Evolutionary conservation across 1,140 invertebrate species (phyloP), one percentile per base, ranked within the genome.

Genomic region (Odontomachus brunneus): DNA sequence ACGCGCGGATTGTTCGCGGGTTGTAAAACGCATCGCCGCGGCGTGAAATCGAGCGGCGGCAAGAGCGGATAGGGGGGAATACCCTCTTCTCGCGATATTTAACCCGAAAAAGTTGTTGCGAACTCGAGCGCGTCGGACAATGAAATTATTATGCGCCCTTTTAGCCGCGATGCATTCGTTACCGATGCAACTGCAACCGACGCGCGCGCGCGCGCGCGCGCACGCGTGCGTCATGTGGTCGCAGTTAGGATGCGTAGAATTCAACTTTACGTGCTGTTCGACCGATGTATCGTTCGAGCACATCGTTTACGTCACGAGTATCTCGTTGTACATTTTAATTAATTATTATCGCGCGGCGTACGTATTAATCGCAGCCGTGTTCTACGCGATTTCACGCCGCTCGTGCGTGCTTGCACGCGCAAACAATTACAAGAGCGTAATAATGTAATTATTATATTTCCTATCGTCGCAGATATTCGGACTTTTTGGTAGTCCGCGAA

Each of bases 71-170:
- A 7, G 26, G 1, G 2, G 33, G 38, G 9, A 33, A 33, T 2
- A 0, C 9, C 38, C 9, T 44, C 60, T 26, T 53, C 60, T 76
- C 73, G 49, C 62, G 49, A 49, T 67, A 78, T 78, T 78, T 78
- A 69, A 80, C 65, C 33, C 17, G 24, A 59, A 80, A 80, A 80
- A 80, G 65, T 80, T 76, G 60, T 76, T 57, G 65, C 75, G 4
- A 80, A 80, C 65, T 80, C 75, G 65, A 55, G 53, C 69, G 75
- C 74, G 49, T n/a, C 44, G 38, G 60, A 76, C 51, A 69, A 80
- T 80, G 75, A 80, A 80, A 80, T 57, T 69, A 80, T 80, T 80
- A 80, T 71, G 75, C 75, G 33, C 33, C 75, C 75, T 80, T 71
- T 80, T 59, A 57, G 53, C 38, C 65, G n/a, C n/a, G 75, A 71